These are phyloP conservation scores for Odontophorus gujanensis DNA, from an alignment of 2,113 vertebrate genomes.

Conservation along the genomic window DNA sequence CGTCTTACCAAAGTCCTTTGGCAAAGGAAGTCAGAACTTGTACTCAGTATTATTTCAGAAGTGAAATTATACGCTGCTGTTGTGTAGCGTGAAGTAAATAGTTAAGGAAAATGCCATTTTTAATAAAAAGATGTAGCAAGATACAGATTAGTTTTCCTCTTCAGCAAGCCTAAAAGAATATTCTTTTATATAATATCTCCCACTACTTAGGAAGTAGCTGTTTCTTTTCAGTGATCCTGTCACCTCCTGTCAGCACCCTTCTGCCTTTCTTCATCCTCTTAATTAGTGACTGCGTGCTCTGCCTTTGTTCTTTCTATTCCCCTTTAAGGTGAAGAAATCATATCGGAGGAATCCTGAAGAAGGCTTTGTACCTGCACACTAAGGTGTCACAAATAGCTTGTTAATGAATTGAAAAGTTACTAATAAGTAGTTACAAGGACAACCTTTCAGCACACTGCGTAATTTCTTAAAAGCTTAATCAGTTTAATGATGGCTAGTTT, in stretches of 20 bases:
- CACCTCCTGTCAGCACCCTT: constrained; percentile 58
- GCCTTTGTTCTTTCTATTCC: constrained; percentile 42
- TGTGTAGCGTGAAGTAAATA: constrained; percentile 36
- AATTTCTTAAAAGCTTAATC: constrained; percentile 13
- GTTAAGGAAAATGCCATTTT: constrained; percentile 39
- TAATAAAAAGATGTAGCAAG: not conserved
- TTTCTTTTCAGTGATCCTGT: constrained; percentile 50
- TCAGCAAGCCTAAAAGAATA: constrained; percentile 34
- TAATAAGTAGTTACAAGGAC: constrained; percentile 48
- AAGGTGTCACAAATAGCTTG: constrained; percentile 52
- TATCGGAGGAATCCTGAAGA: constrained; percentile 39
- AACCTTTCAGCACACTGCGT: constrained; percentile 40
- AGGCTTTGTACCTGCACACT: constrained; percentile 57
- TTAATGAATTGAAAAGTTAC: constrained; percentile 43
- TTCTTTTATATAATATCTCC: constrained; percentile 40
- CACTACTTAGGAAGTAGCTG: constrained; percentile 29
- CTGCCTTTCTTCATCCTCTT: constrained; percentile 65
- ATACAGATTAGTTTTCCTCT: constrained; percentile 43
- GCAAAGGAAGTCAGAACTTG: constrained; percentile 21
- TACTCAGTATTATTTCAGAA: constrained; percentile 21
- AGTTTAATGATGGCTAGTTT: not conserved
- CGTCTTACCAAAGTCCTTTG: constrained; percentile 10
- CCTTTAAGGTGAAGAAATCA: constrained; percentile 59
- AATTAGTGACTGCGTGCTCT: constrained; percentile 44
- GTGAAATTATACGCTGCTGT: constrained; percentile 42